Percentiles rank a stretch among this genome's conserved stretches.
phyloP scores from a whole-genome alignment of 2,888 invertebrate genomes.

The Nomada hirtipes region DNA sequence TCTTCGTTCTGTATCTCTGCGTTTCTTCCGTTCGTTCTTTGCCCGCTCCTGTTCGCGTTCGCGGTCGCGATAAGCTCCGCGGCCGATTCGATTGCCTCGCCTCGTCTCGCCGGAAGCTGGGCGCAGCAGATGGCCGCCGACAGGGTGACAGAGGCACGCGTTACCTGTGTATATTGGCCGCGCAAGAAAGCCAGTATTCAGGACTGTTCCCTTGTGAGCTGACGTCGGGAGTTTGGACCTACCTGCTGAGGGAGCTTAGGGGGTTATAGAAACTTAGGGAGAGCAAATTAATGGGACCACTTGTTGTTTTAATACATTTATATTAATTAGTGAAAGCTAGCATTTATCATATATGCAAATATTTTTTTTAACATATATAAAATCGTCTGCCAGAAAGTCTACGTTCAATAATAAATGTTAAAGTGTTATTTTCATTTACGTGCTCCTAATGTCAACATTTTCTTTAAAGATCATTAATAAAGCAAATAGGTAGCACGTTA shows the following conservation, averaged over 20 bases:
- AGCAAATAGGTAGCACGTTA: no score
- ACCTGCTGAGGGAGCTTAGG: slow-evolving; percentile 28
- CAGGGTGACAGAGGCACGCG: slow-evolving; percentile 74
- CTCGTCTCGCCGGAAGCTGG: slow-evolving; percentile 57
- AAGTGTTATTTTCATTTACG: no score
- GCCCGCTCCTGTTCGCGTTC: slow-evolving; percentile 23
- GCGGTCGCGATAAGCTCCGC: slow-evolving; percentile 46
- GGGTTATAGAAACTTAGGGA: no score
- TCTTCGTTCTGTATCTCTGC: not conserved
- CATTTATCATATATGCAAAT: no score
- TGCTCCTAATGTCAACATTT: no score
- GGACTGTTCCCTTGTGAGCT: slow-evolving; percentile 21
- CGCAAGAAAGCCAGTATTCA: slow-evolving; percentile 63
- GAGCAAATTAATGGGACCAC: no score
- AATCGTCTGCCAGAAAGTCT: no score
- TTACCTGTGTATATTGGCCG: slow-evolving; percentile 66
- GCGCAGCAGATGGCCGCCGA: slow-evolving; percentile 69
- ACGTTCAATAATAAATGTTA: no score
- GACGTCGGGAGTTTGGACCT: slow-evolving; percentile 34
- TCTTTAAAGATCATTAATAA: no score
- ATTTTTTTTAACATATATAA: no score
- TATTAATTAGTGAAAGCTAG: no score
- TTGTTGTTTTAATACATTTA: no score
- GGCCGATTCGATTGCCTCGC: slow-evolving; percentile 58
- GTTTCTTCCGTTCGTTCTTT: slow-evolving; percentile 42